phyloP scores from a whole-genome alignment of 2,797 vertebrate species.

The Sebastes steindachneri region DNA sequence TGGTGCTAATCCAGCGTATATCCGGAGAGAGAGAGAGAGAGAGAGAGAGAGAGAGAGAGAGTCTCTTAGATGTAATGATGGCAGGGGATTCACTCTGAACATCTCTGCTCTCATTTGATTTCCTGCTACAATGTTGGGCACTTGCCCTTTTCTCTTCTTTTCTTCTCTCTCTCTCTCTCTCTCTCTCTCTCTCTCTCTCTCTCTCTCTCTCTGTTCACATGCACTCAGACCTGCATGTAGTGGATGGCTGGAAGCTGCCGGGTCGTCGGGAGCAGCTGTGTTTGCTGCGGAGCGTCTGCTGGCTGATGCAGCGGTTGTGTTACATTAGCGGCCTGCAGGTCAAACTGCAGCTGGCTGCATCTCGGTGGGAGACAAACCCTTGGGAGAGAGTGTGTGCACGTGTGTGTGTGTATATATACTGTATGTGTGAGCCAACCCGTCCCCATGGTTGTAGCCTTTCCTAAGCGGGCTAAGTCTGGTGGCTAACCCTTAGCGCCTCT shows the following conservation, averaged over 20 bases:
- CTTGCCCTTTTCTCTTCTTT: conserved; percentile 2
- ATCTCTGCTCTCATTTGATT: conserved; percentile 42
- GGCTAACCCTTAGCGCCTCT: conserved; percentile 72
- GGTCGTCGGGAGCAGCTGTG: conserved; percentile 61
- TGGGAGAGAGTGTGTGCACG: conserved; percentile 28
- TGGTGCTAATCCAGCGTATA: conserved; percentile 50
- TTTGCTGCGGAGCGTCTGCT: conserved; percentile 61
- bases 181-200: neutral
- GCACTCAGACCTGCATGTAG: conserved; percentile 20
- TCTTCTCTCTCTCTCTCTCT: neutral
- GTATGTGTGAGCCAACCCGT: conserved; percentile 21
- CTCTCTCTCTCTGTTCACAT: neutral
- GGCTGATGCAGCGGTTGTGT: conserved; percentile 66
- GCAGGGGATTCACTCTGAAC: conserved; percentile 25
- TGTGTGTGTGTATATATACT: neutral
- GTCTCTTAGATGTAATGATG: conserved; percentile 43
- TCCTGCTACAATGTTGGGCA: conserved; percentile 29
- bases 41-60: too few species aligned
- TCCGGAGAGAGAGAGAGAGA: neutral
- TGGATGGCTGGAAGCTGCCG: conserved; percentile 14
- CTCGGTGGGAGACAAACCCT: conserved; percentile 42
- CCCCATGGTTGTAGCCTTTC: conserved; percentile 69
- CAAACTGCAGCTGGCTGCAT: conserved; percentile 76
- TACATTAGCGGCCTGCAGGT: conserved; percentile 62
- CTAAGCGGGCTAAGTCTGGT: conserved; percentile 74